A percentile compares a stretch with the other conserved stretches of the same genome.
phyloP scores from a whole-genome alignment of 2,113 vertebrate species.

The Corythaeola cristata region DNA sequence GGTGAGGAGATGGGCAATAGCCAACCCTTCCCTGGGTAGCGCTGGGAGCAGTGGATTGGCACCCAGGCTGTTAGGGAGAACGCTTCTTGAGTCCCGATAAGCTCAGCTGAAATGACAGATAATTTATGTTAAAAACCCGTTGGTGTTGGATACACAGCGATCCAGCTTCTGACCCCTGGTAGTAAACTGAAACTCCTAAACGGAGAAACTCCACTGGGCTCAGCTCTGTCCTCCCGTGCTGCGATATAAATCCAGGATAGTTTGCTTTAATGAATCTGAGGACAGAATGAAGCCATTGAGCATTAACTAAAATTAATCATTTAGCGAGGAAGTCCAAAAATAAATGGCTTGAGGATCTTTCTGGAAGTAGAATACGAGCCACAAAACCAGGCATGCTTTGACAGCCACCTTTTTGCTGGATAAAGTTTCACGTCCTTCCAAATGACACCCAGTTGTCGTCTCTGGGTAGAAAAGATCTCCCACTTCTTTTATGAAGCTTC shows the following conservation, averaged over 20 bases:
- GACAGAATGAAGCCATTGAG: neutral
- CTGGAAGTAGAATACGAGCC: neutral
- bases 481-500: neutral
- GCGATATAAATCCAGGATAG: neutral
- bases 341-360: neutral
- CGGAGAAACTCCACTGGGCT: neutral
- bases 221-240: neutral
- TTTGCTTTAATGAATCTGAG: neutral
- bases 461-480: neutral
- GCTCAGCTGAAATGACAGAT: neutral
- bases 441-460: neutral
- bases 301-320: neutral
- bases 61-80: neutral
- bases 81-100: accelerated
- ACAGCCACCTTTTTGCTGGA: neutral
- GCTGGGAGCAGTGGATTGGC: neutral
- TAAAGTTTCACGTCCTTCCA: conserved; percentile 17
- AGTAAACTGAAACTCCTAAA: neutral
- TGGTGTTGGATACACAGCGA: neutral
- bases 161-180: neutral
- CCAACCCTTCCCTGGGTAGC: neutral
- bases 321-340: neutral
- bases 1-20: neutral
- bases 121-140: neutral
- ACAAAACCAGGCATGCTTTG: neutral